phyloP scores from a whole-genome alignment of 2,797 vertebrate genomes.

The Neoniphon sammara region DNA sequence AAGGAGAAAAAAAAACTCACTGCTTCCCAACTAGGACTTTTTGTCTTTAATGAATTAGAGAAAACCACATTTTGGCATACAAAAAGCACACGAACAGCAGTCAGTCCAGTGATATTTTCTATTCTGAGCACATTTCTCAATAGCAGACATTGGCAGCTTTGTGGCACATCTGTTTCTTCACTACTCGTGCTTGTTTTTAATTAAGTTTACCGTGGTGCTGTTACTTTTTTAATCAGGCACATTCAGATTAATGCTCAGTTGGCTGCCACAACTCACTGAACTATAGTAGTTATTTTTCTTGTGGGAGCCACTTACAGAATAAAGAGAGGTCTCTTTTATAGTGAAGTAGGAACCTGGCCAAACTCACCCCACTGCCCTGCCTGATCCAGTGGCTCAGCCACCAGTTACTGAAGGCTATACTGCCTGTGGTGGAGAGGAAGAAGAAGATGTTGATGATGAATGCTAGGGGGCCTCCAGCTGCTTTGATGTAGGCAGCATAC shows the following conservation, averaged over 20 bases:
- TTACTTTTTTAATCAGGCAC: constrained; percentile 75
- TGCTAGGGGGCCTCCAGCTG: constrained; percentile 82
- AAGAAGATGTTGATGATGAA: constrained; percentile 82
- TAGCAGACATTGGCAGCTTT: constrained; percentile 63
- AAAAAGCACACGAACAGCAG: constrained; percentile 53
- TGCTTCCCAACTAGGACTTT: constrained; percentile 47
- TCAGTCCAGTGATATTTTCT: constrained; percentile 62
- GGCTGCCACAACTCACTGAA: constrained; percentile 51
- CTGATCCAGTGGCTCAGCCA: constrained; percentile 90
- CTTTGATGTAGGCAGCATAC: constrained; percentile 85
- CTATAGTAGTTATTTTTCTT: constrained; percentile 55
- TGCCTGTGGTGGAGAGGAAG: constrained; percentile 86
- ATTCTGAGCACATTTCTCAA: constrained; percentile 73
- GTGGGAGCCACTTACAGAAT: constrained; percentile 39
- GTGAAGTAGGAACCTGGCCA: constrained; percentile 5
- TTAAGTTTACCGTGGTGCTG: constrained; percentile 69
- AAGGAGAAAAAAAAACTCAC: constrained; percentile 46
- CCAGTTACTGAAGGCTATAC: constrained; percentile 87
- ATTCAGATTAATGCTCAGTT: constrained; percentile 72
- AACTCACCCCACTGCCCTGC: constrained; percentile 88
- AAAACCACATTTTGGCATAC: constrained; percentile 48
- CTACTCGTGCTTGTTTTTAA: constrained; percentile 73
- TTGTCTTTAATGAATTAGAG: constrained; percentile 58
- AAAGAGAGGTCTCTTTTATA: constrained; percentile 23
- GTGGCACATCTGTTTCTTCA: constrained; percentile 77